Base-by-base conservation (phyloP, 2,113 vertebrate species). In the Grammomys surdaster region DNA sequence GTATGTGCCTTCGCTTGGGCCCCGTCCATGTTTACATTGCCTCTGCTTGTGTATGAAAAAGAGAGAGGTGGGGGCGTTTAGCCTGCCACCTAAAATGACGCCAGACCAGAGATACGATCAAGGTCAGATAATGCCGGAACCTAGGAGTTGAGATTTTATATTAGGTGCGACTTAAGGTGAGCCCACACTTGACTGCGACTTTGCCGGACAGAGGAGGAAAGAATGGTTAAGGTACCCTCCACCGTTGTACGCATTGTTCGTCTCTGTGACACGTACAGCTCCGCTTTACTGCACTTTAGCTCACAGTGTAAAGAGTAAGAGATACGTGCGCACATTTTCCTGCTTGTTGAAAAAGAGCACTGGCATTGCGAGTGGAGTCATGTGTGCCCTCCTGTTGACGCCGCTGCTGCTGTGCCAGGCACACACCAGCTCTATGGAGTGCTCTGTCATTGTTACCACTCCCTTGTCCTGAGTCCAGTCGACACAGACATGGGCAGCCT, bases 1-100 rank as follows among this genome's bases (percentile, higher is more conserved):
- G 99, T 99, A 69, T 51, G 95, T 10, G 91, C 86, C 31, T 22
- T 43, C 10, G 0, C 22, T 13, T 13, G 0, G 6, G 28, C 7
- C 24, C 12, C 43, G 36, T 1, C 0, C 54, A 65, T 6, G 0
- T 40, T 65, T 1, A 0, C 17, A 10, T 11, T 36, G 63, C 70
- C 69, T 43, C 19, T 40, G 14, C 54, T 75, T 36, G 16, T 36
- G 36, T 86, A 0, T 43, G n/a, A 87, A n/a, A 72, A 24, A 65
- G 75, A 69, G 33, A 22, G 43, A 73, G 67, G 40, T 4, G 43
- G 43, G 13, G 60, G 22, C 87, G 20, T 43, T 24, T 43, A 67
- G 51, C 36, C 31, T 9, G 4, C 51, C 19, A 36, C 36, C 40
- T 0, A 19, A 48, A 85, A 14, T 69, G 48, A 54, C 20, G 58